phyloP scores from a whole-genome alignment of 2,113 vertebrate genomes.

The Agapornis roseicollis region DNA sequence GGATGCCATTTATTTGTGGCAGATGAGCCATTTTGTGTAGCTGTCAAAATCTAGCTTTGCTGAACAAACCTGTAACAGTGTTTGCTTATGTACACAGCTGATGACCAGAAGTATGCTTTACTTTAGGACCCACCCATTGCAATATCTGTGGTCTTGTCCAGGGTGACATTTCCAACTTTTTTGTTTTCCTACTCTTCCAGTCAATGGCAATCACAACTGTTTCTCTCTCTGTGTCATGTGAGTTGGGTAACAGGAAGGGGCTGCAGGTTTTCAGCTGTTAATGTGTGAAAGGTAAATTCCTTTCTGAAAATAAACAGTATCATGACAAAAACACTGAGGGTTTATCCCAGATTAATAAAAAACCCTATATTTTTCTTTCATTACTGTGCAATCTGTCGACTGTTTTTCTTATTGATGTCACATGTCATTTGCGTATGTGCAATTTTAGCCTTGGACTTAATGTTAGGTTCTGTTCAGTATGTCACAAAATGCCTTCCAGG shows the following conservation, averaged over 20 bases:
- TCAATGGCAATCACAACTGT: not conserved
- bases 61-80: not conserved
- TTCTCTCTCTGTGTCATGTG: not conserved
- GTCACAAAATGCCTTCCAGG: not conserved
- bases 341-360: not conserved
- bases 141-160: not conserved
- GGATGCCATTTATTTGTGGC: not conserved
- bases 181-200: not conserved
- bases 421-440: not conserved
- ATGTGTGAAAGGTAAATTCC: not conserved
- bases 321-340: not conserved
- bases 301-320: not conserved
- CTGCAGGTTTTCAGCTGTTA: not conserved
- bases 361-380: not conserved
- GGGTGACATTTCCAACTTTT: not conserved
- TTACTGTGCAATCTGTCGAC: not conserved
- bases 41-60: not conserved
- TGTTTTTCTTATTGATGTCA: not conserved
- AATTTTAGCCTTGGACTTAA: slow-evolving; percentile 1
- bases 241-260: not conserved
- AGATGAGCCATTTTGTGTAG: not conserved
- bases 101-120: not conserved
- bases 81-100: not conserved
- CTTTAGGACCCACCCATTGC: not conserved
- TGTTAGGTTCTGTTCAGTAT: not conserved